phyloP scores from a whole-genome alignment of 2,113 vertebrate genomes.

The Hyperopisus bebe region DNA sequence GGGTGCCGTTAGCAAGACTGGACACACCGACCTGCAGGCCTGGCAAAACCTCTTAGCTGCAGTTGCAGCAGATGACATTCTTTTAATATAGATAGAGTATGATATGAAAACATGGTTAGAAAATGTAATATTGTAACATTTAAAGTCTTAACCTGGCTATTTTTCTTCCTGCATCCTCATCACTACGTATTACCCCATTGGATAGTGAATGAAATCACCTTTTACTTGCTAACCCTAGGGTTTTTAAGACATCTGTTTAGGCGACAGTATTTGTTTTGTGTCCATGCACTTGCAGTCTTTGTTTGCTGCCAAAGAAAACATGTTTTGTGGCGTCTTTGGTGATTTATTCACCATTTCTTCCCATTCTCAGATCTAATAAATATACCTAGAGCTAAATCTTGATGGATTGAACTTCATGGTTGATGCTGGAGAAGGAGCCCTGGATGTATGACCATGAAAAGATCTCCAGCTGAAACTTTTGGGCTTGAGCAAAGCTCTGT shows the following conservation, averaged over 20 bases:
- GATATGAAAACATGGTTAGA: not conserved
- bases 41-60: not conserved
- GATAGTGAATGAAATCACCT: not conserved
- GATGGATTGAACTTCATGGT: not conserved
- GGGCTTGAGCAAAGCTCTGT: not conserved
- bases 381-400: not conserved
- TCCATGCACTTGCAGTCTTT: not conserved
- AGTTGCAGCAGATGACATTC: not conserved
- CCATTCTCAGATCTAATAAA: not conserved
- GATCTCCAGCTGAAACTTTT: not conserved
- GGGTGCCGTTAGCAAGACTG: not conserved
- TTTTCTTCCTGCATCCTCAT: not conserved
- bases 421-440: not conserved
- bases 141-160: not conserved
- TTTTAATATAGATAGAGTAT: not conserved
- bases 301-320: not conserved
- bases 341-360: not conserved
- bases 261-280: not conserved
- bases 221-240: not conserved
- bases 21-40: not conserved
- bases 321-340: not conserved
- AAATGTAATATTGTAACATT: not conserved
- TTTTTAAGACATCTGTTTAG: too few species aligned
- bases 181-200: not conserved
- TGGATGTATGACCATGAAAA: not conserved